Evolutionary conservation across 2,797 vertebrate species (phyloP), one percentile per base, ranked within the genome.

Genomic region (Acomys russatus): DNA sequence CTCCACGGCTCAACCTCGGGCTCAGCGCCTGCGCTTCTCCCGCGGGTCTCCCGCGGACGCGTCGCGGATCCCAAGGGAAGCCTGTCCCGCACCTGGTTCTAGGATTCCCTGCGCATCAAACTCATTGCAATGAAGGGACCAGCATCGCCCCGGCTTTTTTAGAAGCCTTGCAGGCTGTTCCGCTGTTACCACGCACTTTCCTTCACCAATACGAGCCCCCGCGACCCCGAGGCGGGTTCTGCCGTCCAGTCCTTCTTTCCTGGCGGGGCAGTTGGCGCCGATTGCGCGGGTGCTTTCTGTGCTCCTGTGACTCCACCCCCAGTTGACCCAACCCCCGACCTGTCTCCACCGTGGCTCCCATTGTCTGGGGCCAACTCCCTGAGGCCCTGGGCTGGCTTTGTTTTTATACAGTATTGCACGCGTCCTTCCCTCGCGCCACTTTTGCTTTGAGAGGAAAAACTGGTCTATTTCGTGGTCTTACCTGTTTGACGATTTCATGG

Each of bases 281-380:
- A 6, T 20, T 4, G 6, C 68, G 30, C 38, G 0, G 10, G 35
- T 9, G 92, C 68, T 51, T 5, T 28, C 94, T 1, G 70, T 91
- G 91, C 96, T 92, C 96, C 96, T 1, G 70, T 94, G 92, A 68
- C 97, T 92, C 95, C 97, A 80, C 95, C 92, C 86, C 91, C 92
- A 61, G 77, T 9, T 61, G 90, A 89, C 94, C 96, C 96, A 77
- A 5, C 95, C 76, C 86, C 49, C 6, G 84, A 92, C 92, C 92
- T 80, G 68, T 87, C 18, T n/a, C 85, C 1, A 1, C 28, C 6
- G 28, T 44, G 1, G 91, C 88, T 96, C 56, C 96, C 77, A 92
- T 98, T 97, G 97, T 98, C 78, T 93, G 92, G 92, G 90, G 35
- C 85, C 15, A 68, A n/a, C 68, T 94, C 78, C 79, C 86, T 0